Evolutionary conservation across 2,888 invertebrate genomes (phyloP).

Genomic region (Elmis aenea): DNA sequence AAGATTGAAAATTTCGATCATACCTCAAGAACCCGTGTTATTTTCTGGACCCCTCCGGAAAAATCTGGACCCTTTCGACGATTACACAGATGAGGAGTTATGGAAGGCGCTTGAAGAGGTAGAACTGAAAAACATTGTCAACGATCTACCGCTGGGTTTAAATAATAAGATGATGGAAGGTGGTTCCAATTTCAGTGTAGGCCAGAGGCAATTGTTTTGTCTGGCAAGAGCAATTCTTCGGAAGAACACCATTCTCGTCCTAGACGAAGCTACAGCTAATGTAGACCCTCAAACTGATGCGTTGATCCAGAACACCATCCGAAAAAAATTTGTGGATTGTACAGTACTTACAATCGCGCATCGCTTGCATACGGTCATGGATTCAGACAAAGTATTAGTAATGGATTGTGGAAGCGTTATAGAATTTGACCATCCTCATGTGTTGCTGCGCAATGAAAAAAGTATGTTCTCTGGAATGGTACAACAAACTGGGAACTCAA

Average conservation of each 20-base stretch:
- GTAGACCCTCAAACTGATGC: slow-evolving; percentile 70
- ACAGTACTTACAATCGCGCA: slow-evolving; percentile 77
- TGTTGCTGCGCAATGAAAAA: slow-evolving; percentile 55
- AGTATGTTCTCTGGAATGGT: slow-evolving; percentile 63
- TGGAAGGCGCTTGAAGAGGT: slow-evolving; percentile 69
- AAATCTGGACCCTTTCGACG: slow-evolving; percentile 85
- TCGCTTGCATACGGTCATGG: slow-evolving; percentile 75
- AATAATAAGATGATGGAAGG: slow-evolving; percentile 66
- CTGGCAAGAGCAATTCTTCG: slow-evolving; percentile 58
- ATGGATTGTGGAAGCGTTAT: slow-evolving; percentile 67
- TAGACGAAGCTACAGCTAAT: slow-evolving; percentile 72
- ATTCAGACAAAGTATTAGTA: slow-evolving; percentile 70
- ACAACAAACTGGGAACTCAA: slow-evolving; percentile 56
- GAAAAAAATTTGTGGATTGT: slow-evolving; percentile 63
- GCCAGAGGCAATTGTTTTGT: slow-evolving; percentile 62
- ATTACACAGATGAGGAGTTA: slow-evolving; percentile 68
- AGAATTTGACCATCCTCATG: slow-evolving; percentile 69
- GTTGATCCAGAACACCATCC: slow-evolving; percentile 66
- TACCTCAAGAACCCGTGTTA: slow-evolving; percentile 80
- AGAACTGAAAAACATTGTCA: slow-evolving; percentile 3
- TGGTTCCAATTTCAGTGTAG: slow-evolving; percentile 39
- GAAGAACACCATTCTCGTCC: slow-evolving; percentile 33
- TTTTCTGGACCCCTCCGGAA: slow-evolving; percentile 83
- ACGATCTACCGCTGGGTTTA: slow-evolving; percentile 49
- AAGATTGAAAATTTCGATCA: slow-evolving; percentile 75